Conservation (phyloP, 2,888 invertebrate genomes). For the Prosapia bicincta region DNA sequence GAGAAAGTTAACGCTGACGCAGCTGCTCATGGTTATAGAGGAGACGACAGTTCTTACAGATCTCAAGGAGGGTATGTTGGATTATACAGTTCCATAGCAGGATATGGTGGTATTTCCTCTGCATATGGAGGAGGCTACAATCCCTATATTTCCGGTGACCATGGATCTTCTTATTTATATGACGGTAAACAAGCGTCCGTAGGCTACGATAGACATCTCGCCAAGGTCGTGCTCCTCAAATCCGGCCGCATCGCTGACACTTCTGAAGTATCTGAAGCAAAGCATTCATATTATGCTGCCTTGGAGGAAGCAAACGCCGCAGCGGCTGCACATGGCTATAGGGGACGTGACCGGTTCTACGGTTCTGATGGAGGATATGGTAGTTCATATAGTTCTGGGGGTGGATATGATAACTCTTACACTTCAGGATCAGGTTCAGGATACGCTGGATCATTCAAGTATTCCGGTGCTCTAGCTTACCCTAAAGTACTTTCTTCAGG, state of each 20-base stretch:
- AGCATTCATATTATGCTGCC: neutral
- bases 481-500: neutral
- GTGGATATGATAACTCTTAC: neutral
- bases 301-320: neutral
- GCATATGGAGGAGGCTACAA: too few species aligned
- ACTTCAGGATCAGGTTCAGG: neutral
- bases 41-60: too few species aligned
- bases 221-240: neutral
- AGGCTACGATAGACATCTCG: neutral
- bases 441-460: neutral
- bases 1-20: neutral
- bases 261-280: neutral
- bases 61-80: too few species aligned
- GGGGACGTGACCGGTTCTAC: neutral
- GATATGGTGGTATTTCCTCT: too few species aligned
- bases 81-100: too few species aligned
- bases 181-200: neutral
- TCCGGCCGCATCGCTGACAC: neutral
- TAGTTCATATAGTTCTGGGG: neutral
- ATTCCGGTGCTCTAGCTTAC: neutral
- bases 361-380: neutral
- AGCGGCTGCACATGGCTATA: neutral
- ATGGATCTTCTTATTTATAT: too few species aligned
- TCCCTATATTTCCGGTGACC: too few species aligned
- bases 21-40: neutral